Percentiles rank a stretch among this genome's conserved stretches.
Evolutionary conservation across 2,888 invertebrate species (phyloP).

Genomic region (Trachelus stipa): DNA sequence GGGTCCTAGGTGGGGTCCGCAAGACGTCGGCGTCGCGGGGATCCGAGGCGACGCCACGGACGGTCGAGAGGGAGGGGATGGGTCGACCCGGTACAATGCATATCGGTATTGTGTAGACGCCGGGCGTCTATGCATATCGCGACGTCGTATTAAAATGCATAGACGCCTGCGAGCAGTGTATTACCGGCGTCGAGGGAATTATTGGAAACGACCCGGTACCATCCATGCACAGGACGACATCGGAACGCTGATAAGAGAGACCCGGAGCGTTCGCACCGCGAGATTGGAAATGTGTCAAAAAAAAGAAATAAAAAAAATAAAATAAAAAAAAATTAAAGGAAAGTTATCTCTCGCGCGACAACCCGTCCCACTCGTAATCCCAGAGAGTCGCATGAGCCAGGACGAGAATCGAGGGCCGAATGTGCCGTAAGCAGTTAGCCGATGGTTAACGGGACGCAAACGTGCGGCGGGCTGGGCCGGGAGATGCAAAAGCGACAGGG

Average conservation of each 20-base stretch:
- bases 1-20: neutral
- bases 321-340: no score
- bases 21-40: no score
- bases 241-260: neutral
- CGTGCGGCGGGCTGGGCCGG: slow-evolving; percentile 19
- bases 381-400: neutral
- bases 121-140: neutral
- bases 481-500: neutral
- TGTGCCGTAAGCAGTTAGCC: slow-evolving; percentile 42
- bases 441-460: slow-evolving; percentile 48
- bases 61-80: no score
- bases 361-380: neutral
- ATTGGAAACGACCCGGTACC: neutral
- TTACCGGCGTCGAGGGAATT: neutral
- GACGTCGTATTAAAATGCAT: neutral
- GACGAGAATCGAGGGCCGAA: neutral
- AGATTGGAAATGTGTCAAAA: neutral
- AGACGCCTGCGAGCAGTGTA: neutral
- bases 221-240: neutral
- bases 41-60: no score
- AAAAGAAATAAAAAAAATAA: no score
- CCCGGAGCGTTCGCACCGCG: neutral
- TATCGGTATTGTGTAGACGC: neutral
- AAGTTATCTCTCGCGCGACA: neutral
- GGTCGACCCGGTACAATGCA: neutral